Evolutionary conservation across 2,888 invertebrate species (phyloP).

Genomic region (Pachymerium ferrugineum): DNA sequence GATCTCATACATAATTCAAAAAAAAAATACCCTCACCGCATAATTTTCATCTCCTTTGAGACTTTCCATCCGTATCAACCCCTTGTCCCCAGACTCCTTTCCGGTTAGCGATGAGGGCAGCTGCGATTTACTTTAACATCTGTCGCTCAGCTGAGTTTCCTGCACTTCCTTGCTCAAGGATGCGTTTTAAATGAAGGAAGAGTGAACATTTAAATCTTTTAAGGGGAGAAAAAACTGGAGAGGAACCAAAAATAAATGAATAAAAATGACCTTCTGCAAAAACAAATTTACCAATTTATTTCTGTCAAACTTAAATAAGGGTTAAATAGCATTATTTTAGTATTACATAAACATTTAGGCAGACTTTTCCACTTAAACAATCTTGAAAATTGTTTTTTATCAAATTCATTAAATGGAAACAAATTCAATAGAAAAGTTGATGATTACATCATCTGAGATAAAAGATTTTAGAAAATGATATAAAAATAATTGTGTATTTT

Average conservation of each 20-base stretch:
- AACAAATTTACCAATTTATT: too few species aligned
- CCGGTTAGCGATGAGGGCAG: neutral
- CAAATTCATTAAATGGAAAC: too few species aligned
- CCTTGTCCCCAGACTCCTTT: neutral
- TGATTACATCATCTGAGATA: neutral
- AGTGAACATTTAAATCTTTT: neutral
- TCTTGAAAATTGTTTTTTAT: too few species aligned
- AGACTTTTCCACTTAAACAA: too few species aligned
- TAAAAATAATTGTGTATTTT: too few species aligned
- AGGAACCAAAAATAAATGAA: too few species aligned
- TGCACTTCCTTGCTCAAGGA: slow-evolving; percentile 15
- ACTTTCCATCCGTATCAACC: neutral
- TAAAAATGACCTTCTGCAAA: too few species aligned
- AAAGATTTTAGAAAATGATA: too few species aligned
- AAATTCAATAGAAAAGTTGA: too few species aligned
- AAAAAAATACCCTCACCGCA: neutral
- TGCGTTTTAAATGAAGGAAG: neutral
- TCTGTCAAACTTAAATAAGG: too few species aligned
- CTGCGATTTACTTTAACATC: neutral
- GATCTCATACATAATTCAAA: neutral
- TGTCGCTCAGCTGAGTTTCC: neutral
- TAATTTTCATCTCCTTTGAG: neutral
- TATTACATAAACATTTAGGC: too few species aligned
- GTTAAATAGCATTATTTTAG: too few species aligned
- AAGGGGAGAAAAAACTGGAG: neutral